Conservation (phyloP, 2,888 invertebrate genomes). For the Drosophila emarginata region DNA sequence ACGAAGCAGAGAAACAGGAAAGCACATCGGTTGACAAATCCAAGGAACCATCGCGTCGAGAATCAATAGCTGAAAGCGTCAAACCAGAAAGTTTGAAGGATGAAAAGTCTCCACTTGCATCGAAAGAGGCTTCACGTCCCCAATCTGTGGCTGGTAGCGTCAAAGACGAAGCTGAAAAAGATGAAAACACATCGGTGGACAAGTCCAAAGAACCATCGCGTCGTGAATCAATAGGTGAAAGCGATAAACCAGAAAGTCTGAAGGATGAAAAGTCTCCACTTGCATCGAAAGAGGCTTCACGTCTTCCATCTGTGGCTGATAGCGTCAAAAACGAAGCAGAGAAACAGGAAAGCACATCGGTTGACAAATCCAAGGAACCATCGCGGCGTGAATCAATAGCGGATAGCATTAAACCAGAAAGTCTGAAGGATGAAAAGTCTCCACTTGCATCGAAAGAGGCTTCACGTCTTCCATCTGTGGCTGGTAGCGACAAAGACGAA, state of each 20-base stretch:
- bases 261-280: constrained; percentile 38
- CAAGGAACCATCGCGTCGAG: constrained; percentile 25
- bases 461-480: constrained; percentile 22
- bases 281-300: constrained; percentile 47
- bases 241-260: constrained; percentile 25
- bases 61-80: constrained; percentile 20
- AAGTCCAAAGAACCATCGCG: constrained; percentile 35
- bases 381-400: constrained; percentile 45
- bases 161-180: constrained; percentile 13
- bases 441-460: neutral
- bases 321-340: constrained; percentile 26
- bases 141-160: constrained; percentile 39
- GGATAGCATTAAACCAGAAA: constrained; percentile 12
- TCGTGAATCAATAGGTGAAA: constrained; percentile 11
- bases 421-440: constrained; percentile 1
- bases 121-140: constrained; percentile 68
- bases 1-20: constrained; percentile 30
- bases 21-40: constrained; percentile 27
- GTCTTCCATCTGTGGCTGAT: constrained; percentile 26
- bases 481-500: constrained; percentile 22
- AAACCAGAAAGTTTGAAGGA: constrained; percentile 28
- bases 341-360: constrained; percentile 7
- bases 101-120: constrained; percentile 22
- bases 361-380: constrained; percentile 24
- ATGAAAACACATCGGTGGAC: neutral